Percentiles rank a stretch among this genome's conserved stretches.
Conservation (phyloP, 2,888 invertebrate genomes). For the Lepidocyrtoides sp. region DNA sequence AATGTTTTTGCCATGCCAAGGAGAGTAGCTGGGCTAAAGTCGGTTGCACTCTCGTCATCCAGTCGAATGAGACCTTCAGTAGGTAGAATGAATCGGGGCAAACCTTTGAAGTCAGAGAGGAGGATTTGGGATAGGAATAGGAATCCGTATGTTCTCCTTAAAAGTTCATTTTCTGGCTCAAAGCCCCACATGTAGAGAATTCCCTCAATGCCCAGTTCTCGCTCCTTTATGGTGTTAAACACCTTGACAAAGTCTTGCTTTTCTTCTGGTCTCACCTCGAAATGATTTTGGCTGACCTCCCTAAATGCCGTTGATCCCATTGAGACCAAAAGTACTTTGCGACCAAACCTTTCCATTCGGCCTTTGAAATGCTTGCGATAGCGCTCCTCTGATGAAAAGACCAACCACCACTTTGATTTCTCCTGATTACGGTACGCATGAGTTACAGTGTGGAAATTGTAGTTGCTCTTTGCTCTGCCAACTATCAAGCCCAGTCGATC, state of each 20-base stretch:
- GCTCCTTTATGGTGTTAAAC: constrained; percentile 45
- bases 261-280: constrained; percentile 43
- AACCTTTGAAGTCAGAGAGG: constrained; percentile 72
- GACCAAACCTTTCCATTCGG: constrained; percentile 45
- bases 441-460: not conserved
- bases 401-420: constrained; percentile 65
- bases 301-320: not conserved
- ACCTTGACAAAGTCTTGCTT: constrained; percentile 59
- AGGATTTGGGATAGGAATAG: constrained; percentile 73
- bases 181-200: constrained; percentile 79
- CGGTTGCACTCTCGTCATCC: constrained; percentile 70
- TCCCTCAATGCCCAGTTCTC: constrained; percentile 69
- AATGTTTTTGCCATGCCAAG: constrained; percentile 76
- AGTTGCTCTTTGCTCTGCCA: constrained; percentile 10
- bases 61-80: constrained; percentile 73
- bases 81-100: constrained; percentile 68
- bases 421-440: not conserved
- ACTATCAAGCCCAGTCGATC: constrained; percentile 45
- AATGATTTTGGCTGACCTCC: constrained; percentile 23
- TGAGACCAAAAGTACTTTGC: constrained; percentile 56
- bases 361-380: constrained; percentile 16
- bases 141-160: constrained; percentile 53
- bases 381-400: constrained; percentile 53
- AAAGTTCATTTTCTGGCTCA: constrained; percentile 35
- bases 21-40: constrained; percentile 59